A percentile compares a stretch with the other conserved stretches of the same genome.
phyloP scores from a whole-genome alignment of 2,113 vertebrate genomes.

The Phylloscopus trochilus region DNA sequence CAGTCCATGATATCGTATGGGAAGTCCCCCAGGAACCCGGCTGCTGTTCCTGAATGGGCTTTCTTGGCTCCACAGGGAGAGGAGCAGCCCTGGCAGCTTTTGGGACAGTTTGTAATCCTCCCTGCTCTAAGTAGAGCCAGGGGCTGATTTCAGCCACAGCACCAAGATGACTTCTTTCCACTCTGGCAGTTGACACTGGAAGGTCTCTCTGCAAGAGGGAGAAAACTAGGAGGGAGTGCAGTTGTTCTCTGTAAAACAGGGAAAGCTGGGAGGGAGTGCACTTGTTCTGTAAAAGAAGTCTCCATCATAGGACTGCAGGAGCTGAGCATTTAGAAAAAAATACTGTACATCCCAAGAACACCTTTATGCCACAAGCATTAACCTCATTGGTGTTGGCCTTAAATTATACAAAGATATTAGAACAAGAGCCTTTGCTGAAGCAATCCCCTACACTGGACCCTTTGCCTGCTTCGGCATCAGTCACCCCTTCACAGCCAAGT shows the following conservation, averaged over 20 bases:
- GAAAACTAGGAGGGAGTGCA: background rate
- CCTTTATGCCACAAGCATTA: background rate
- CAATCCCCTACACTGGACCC: background rate
- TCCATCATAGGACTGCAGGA: background rate
- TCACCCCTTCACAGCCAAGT: background rate
- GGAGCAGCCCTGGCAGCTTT: background rate
- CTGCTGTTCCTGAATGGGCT: background rate
- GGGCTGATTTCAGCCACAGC: background rate
- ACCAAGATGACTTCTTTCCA: background rate
- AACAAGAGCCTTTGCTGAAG: background rate
- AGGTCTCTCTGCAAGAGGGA: background rate
- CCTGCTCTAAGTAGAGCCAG: background rate
- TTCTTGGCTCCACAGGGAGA: background rate
- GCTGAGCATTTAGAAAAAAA: background rate
- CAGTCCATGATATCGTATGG: fast-evolving
- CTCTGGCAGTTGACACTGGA: background rate
- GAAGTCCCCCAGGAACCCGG: background rate
- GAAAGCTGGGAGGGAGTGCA: background rate
- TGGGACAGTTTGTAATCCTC: fast-evolving
- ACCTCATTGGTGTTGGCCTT: background rate
- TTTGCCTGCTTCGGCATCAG: background rate
- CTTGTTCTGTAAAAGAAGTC: background rate
- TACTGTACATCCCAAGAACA: background rate
- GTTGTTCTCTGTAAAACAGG: background rate
- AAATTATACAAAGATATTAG: fast-evolving